Conservation (phyloP, 2,797 vertebrate species). For the Myotis pilosus region DNA sequence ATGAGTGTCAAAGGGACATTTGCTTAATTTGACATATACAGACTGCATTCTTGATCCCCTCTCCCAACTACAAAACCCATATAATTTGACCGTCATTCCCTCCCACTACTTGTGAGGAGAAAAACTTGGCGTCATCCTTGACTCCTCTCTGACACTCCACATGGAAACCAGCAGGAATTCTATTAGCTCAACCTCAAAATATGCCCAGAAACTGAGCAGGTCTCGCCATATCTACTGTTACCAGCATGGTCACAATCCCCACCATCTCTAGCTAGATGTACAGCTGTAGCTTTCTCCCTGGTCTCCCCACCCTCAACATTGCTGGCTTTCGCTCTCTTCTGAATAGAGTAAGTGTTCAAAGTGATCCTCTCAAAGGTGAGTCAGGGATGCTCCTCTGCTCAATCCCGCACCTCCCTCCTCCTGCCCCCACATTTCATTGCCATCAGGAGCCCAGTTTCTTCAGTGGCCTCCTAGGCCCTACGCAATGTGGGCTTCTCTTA, state of each 20-base stretch:
- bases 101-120: background rate
- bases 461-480: background rate
- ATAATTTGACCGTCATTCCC: background rate
- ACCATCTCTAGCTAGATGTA: background rate
- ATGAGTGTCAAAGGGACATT: background rate
- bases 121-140: background rate
- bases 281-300: background rate
- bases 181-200: background rate
- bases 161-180: background rate
- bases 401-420: background rate
- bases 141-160: background rate
- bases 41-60: background rate
- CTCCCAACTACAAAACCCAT: background rate
- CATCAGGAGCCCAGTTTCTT: background rate
- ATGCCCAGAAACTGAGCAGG: background rate
- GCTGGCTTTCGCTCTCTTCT: background rate
- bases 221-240: background rate
- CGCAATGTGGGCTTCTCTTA: background rate
- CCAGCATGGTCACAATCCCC: background rate
- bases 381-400: background rate
- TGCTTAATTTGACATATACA: background rate
- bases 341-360: background rate
- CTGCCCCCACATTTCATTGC: background rate
- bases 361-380: background rate
- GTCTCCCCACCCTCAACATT: background rate